phyloP scores from a whole-genome alignment of 2,113 vertebrate genomes.

The Grantiella picta region DNA sequence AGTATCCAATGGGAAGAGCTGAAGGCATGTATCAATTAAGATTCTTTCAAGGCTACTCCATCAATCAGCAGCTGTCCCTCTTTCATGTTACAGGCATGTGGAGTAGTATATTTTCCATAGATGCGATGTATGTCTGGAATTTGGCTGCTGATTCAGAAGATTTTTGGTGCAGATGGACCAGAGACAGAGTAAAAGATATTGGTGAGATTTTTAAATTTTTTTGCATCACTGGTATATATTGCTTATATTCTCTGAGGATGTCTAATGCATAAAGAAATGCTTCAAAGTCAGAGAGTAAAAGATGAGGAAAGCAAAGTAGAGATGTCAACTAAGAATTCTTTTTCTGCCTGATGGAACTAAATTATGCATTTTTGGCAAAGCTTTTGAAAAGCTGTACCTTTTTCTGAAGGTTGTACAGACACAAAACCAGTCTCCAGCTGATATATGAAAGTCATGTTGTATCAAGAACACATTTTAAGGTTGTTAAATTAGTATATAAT shows the following conservation, averaged over 20 bases:
- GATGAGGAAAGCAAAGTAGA: not conserved
- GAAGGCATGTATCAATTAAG: slow-evolving; percentile 20
- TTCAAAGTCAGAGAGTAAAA: not conserved
- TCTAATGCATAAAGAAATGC: not conserved
- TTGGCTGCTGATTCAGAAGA: slow-evolving; percentile 72
- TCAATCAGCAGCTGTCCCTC: not conserved
- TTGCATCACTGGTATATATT: not conserved
- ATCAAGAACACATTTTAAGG: not conserved
- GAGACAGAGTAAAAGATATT: slow-evolving; percentile 74
- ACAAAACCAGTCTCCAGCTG: not conserved
- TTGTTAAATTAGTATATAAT: not conserved
- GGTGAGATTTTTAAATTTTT: slow-evolving; percentile 35
- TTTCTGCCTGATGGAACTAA: not conserved
- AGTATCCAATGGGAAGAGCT: not conserved
- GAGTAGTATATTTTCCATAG: slow-evolving; percentile 82
- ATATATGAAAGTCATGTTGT: not conserved
- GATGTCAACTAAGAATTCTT: not conserved
- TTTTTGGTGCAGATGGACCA: slow-evolving; percentile 76
- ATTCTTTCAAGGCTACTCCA: not conserved
- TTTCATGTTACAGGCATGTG: slow-evolving; percentile 69
- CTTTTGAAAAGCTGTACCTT: not conserved
- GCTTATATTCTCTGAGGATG: not conserved
- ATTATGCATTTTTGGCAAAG: not conserved
- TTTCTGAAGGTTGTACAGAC: not conserved
- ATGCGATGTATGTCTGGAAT: slow-evolving; percentile 78